A percentile compares a stretch with the other conserved stretches of the same genome.
phyloP scores from a whole-genome alignment of 1,140 invertebrate genomes.

The Camponotus vicinus region DNA sequence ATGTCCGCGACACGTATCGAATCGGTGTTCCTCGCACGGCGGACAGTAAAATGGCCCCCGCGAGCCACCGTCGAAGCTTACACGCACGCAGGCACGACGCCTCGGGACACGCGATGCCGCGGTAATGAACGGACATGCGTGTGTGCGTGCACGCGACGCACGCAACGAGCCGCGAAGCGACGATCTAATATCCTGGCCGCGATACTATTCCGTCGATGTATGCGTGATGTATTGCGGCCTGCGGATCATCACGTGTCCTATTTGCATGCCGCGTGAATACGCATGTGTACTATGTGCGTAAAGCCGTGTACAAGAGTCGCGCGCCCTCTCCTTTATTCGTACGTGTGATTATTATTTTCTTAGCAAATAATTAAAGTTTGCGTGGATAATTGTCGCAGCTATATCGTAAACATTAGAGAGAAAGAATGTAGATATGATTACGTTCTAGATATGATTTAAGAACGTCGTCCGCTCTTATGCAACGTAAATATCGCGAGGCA shows the following conservation, averaged over 20 bases:
- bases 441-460: conserved; percentile 3
- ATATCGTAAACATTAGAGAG: background rate
- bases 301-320: background rate
- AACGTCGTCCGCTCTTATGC: background rate
- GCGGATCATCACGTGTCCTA: conserved; percentile 30
- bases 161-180: conserved; percentile 44
- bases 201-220: conserved; percentile 36
- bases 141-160: conserved; percentile 62
- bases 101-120: conserved; percentile 78
- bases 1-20: conserved; percentile 66
- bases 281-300: background rate
- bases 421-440: background rate
- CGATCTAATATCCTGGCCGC: conserved; percentile 26
- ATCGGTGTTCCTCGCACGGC: conserved; percentile 68
- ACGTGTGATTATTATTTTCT: background rate
- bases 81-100: conserved; percentile 69
- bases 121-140: conserved; percentile 68
- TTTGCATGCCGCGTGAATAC: conserved; percentile 39
- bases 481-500: background rate
- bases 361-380: background rate
- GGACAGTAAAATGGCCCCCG: conserved; percentile 82
- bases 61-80: conserved; percentile 65
- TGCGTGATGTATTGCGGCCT: background rate
- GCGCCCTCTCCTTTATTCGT: background rate
- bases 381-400: background rate